phyloP scores from a whole-genome alignment of 2,888 invertebrate genomes.

The Drosophila mettleri region DNA sequence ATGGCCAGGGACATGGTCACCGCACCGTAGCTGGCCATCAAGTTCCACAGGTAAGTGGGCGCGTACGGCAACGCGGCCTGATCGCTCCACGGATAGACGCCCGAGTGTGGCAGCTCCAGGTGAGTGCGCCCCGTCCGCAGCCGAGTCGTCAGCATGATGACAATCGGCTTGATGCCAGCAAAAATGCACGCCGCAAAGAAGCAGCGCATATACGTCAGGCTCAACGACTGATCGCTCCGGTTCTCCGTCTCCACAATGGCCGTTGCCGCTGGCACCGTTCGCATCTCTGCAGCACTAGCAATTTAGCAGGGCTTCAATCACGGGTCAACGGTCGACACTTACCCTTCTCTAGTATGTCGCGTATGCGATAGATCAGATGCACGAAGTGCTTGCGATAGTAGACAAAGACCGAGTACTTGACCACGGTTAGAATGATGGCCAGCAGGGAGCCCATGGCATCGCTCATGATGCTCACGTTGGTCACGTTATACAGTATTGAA shows the following conservation, averaged over 20 bases:
- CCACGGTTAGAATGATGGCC: conserved; percentile 29
- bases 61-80: conserved; percentile 33
- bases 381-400: conserved; percentile 56
- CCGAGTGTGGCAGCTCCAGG: conserved; percentile 50
- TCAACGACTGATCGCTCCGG: conserved; percentile 54
- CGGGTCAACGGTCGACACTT: conserved; percentile 8
- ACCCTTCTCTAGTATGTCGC: conserved; percentile 49
- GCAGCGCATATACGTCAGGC: conserved; percentile 49
- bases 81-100: conserved; percentile 44
- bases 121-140: conserved; percentile 31
- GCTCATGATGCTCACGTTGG: conserved; percentile 48
- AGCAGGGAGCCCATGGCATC: conserved; percentile 50
- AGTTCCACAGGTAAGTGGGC: conserved; percentile 58
- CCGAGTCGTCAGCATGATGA: conserved; percentile 31
- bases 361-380: conserved; percentile 43
- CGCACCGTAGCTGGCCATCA: conserved; percentile 47
- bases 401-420: conserved; percentile 49
- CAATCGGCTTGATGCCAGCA: conserved; percentile 48
- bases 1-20: conserved; percentile 57
- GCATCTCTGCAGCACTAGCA: conserved; percentile 39
- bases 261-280: conserved; percentile 22
- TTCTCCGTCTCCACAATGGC: conserved; percentile 54
- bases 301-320: background rate
- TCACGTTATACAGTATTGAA: conserved; percentile 26
- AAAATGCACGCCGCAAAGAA: conserved; percentile 39